Percentiles rank a stretch among this genome's conserved stretches.
Evolutionary conservation across 30 jellyfish, hydroid and myxozoan genomes (phyloP).

Genomic region (Turritopsis rubra): DNA sequence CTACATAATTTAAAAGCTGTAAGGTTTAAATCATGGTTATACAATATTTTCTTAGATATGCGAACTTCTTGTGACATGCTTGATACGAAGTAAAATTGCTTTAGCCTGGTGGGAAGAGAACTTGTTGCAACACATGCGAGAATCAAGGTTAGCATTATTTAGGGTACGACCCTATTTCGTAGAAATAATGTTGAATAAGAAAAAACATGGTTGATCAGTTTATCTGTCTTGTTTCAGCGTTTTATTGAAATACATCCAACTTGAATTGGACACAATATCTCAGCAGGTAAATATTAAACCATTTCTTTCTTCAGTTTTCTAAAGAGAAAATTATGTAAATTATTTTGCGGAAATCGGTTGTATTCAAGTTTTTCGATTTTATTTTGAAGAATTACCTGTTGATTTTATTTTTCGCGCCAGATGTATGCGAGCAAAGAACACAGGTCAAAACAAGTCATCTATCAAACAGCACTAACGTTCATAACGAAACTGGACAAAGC

Average conservation of each 20-base stretch:
- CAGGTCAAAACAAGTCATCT: conserved; percentile 31
- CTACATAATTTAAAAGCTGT: too few species aligned
- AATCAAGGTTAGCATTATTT: conserved; percentile 45
- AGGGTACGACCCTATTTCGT: neutral
- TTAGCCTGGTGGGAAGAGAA: conserved; percentile 41
- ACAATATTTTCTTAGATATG: conserved; percentile 40
- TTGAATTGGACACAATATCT: conserved; percentile 31
- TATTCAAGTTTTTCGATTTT: too few species aligned
- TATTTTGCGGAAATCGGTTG: too few species aligned
- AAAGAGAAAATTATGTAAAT: too few species aligned
- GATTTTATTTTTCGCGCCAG: conserved; percentile 9
- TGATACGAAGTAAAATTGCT: conserved; percentile 41
- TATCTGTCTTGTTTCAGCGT: conserved; percentile 25
- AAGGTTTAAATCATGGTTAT: too few species aligned
- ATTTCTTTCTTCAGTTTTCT: neutral
- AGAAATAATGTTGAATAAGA: neutral
- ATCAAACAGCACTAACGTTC: conserved; percentile 25
- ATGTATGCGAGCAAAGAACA: conserved; percentile 26
- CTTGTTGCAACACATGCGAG: conserved; percentile 29
- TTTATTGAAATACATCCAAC: conserved; percentile 39
- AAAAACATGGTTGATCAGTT: neutral
- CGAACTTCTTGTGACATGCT: conserved; percentile 45
- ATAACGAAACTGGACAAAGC: conserved; percentile 39
- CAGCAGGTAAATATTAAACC: conserved; percentile 38
- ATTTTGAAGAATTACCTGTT: neutral